Evolutionary conservation across 1,140 invertebrate species (phyloP), one percentile per base, ranked within the genome.

Genomic region (Lutraria rhynchaena): DNA sequence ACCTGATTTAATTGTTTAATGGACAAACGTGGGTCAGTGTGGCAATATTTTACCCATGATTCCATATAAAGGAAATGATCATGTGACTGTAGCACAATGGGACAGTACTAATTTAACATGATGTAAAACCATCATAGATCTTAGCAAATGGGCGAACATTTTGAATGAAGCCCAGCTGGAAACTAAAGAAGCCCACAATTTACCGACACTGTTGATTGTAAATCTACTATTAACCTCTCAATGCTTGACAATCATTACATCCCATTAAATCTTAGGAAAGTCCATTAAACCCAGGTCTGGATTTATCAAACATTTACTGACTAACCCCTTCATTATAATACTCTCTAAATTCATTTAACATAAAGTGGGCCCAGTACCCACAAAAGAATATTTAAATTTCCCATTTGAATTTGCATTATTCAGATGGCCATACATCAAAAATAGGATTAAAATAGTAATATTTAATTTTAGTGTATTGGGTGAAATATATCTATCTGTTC

Each of bases 1-100:
- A 19, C 22, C 29, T 78, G 76, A 55, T 55, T 33, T 53, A 49
- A 69, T 67, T 60, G 61, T 46, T 55, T 70, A 61, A 60, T 44
- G 65, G 51, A 65, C 49, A 70, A 41, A 55, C 53, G 53, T 4
- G 63, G 76, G 76, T 80, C 76, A 80, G 22, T 27, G 63, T 31
- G 22, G 76, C 76, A 33, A 60, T 69, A 49, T 70, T 80, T 69
- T 69, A 80, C 24, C 55, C 65, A 58, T 31, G 29, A 44, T 33
- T 67, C 37, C 51, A 49, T 29, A 70, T 75, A 60, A 69, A 27
- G 35, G 61, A 58, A 35, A 27, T 27, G 65, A 70, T 80, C 63
- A 58, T 60, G 61, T 80, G 76, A 70, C 76, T 33, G 0, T 9
- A 19, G 17, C 22, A 70, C 63, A 80, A 80, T 80, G 22, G 29